Conservation (phyloP, 2,888 invertebrate species). For the Pantelozetes paolii region DNA sequence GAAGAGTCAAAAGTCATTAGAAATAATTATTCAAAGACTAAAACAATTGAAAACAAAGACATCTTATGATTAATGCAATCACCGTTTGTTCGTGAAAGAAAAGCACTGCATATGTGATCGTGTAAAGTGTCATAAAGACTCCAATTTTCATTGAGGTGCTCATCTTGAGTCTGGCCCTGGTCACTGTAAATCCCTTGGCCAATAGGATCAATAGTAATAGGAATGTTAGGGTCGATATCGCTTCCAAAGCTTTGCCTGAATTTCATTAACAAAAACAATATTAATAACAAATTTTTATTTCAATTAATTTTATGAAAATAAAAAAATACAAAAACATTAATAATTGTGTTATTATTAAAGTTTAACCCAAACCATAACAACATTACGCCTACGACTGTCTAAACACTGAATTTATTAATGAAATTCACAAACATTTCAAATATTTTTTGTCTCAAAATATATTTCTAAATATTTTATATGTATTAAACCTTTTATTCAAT, state of each 20-base stretch:
- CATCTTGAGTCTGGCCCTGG: constrained; percentile 70
- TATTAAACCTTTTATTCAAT: too few relatives aligned
- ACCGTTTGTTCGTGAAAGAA: constrained; percentile 77
- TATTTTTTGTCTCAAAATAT: too few relatives aligned
- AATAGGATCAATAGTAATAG: constrained; percentile 72
- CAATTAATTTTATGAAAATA: too few relatives aligned
- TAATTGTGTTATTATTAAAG: too few relatives aligned
- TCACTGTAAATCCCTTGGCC: constrained; percentile 86
- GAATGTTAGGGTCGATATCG: constrained; percentile 69
- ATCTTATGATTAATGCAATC: constrained; percentile 41
- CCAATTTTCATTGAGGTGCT: constrained; percentile 70
- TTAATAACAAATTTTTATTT: too few relatives aligned
- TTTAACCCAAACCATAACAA: too few relatives aligned
- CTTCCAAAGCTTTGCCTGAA: constrained; percentile 66
- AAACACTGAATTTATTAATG: too few relatives aligned
- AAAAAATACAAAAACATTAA: too few relatives aligned
- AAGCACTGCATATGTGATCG: constrained; percentile 67
- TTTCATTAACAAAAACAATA: neutral
- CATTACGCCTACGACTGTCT: too few relatives aligned
- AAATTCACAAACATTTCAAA: too few relatives aligned
- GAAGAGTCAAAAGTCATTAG: neutral
- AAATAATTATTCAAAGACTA: neutral
- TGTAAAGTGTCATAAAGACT: constrained; percentile 71
- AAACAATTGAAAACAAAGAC: constrained; percentile 45
- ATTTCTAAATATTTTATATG: too few relatives aligned